phyloP scores from a whole-genome alignment of 2,113 vertebrate genomes.

The Rhabdornis inornatus region DNA sequence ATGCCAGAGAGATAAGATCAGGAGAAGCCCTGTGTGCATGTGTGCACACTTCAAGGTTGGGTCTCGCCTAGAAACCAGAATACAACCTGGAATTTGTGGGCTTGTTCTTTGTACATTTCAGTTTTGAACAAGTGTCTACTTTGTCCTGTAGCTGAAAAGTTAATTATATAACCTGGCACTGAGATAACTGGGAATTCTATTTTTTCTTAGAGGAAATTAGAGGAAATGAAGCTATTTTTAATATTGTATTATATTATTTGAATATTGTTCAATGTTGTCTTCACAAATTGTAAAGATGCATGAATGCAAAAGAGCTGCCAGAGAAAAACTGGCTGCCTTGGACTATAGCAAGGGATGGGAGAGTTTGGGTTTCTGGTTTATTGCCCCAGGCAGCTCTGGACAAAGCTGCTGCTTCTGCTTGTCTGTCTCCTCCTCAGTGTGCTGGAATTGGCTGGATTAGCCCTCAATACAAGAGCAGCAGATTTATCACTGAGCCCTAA shows the following conservation, averaged over 20 bases:
- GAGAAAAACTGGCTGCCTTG: background rate
- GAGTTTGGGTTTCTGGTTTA: background rate
- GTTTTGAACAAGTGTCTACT: constrained; percentile 3
- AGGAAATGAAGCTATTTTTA: background rate
- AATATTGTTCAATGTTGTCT: background rate
- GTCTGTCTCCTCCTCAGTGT: background rate
- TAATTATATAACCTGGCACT: background rate
- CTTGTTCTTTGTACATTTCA: background rate
- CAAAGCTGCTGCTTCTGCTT: background rate
- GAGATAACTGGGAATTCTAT: background rate
- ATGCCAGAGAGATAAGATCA: background rate
- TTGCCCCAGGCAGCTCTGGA: background rate
- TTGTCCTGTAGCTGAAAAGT: background rate
- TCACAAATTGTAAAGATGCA: background rate
- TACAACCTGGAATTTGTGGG: background rate
- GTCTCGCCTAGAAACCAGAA: background rate
- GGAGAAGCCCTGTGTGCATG: background rate
- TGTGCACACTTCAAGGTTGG: background rate
- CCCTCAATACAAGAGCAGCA: background rate
- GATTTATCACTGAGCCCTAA: background rate
- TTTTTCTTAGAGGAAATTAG: background rate
- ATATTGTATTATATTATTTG: background rate
- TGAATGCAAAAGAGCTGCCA: background rate
- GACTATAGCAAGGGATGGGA: background rate
- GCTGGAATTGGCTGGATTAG: background rate